These are phyloP conservation scores for Scaptomyza polygonia DNA, from an alignment of 2,888 invertebrate genomes.

Conservation along the genomic window DNA sequence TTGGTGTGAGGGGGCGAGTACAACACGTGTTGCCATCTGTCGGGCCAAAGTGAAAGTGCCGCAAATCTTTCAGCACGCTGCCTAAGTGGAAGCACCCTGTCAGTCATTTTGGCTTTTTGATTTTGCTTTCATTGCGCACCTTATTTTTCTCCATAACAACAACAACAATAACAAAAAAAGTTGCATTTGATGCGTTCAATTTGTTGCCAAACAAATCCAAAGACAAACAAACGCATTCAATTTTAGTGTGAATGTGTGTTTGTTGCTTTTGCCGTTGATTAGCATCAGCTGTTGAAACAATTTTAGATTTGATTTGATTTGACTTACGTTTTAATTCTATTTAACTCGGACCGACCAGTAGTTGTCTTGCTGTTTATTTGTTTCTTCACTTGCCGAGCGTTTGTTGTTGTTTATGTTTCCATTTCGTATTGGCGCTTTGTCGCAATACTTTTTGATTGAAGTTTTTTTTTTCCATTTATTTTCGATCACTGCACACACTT, in stretches of 20 bases:
- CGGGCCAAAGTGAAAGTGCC: constrained; percentile 62
- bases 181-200: constrained; percentile 74
- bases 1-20: neutral
- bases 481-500: constrained; percentile 18
- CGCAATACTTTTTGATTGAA: constrained; percentile 69
- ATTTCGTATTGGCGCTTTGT: constrained; percentile 66
- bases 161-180: constrained; percentile 22
- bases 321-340: constrained; percentile 45
- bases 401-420: constrained; percentile 66
- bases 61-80: constrained; percentile 69
- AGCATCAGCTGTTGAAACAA: constrained; percentile 76
- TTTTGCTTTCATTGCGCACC: constrained; percentile 60
- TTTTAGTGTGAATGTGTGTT: constrained; percentile 17
- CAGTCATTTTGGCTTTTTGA: constrained; percentile 47
- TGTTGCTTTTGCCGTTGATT: constrained; percentile 54
- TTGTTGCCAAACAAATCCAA: constrained; percentile 78
- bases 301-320: constrained; percentile 56
- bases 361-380: constrained; percentile 35
- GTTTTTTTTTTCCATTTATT: constrained; percentile 49
- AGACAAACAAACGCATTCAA: constrained; percentile 56
- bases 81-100: constrained; percentile 65
- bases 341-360: neutral
- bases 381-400: constrained; percentile 57
- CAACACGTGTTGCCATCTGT: constrained; percentile 74
- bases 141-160: constrained; percentile 28